These are phyloP conservation scores for Knipowitschia caucasica DNA, from an alignment of 2,797 vertebrate genomes.

Conservation along the genomic window DNA sequence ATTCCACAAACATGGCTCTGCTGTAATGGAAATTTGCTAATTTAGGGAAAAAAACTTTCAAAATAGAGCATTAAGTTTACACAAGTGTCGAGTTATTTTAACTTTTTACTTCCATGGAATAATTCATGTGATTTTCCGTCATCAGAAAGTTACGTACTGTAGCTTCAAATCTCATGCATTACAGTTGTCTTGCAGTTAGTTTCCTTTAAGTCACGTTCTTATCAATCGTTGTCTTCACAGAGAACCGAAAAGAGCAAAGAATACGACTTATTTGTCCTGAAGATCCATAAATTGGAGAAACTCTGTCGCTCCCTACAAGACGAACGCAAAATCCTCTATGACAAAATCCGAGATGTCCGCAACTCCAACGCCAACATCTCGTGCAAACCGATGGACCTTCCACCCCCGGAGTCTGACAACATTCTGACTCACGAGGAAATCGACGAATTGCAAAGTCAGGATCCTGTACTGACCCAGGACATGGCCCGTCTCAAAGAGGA, in stretches of 20 bases:
- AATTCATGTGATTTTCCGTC: no score
- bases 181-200: no score
- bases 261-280: slow-evolving; percentile 86
- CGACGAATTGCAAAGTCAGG: slow-evolving; percentile 29
- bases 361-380: slow-evolving; percentile 37
- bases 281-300: slow-evolving; percentile 89
- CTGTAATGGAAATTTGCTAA: no score
- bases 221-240: slow-evolving; percentile 57
- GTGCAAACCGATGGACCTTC: slow-evolving; percentile 12
- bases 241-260: slow-evolving; percentile 86
- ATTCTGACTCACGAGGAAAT: slow-evolving; percentile 13
- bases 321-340: slow-evolving; percentile 87
- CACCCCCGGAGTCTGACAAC: slow-evolving; percentile 12
- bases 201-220: no score
- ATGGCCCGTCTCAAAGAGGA: slow-evolving; percentile 63
- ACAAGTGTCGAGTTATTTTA: no score
- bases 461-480: slow-evolving; percentile 54
- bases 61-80: no score
- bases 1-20: no score
- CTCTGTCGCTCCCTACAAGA: slow-evolving; percentile 89
- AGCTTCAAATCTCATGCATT: neutral
- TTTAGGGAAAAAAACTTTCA: no score
- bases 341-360: slow-evolving; percentile 87
- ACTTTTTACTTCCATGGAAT: neutral
- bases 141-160: no score